Evolutionary conservation across 1,140 invertebrate species (phyloP).

Genomic region (Dreissena polymorpha): DNA sequence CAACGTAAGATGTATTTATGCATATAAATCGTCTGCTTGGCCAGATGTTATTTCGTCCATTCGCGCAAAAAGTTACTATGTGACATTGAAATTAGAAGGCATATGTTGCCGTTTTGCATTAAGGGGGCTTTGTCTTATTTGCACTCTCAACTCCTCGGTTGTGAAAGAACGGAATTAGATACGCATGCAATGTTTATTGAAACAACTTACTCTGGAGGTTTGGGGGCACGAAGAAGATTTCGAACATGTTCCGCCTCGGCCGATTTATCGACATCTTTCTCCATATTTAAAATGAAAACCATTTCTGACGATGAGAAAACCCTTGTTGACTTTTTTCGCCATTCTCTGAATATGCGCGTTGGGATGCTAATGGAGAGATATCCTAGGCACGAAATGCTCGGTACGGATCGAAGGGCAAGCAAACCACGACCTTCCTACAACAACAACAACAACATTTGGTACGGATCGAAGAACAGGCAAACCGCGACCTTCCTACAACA

Average conservation of each 20-base stretch:
- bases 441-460: background rate
- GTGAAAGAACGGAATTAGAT: no score
- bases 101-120: no score
- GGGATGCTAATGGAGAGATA: conserved; percentile 40
- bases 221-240: conserved; percentile 2
- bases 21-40: no score
- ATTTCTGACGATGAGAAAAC: conserved; percentile 8
- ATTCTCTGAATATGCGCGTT: background rate
- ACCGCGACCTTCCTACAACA: no score
- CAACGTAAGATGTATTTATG: no score
- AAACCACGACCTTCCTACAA: conserved; percentile 18
- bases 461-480: no score
- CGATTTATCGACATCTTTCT: conserved; percentile 12
- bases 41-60: no score
- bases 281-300: conserved; percentile 39
- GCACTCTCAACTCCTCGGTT: no score
- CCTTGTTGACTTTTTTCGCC: background rate
- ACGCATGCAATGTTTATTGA: background rate
- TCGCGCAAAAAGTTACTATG: no score
- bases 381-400: conserved; percentile 12
- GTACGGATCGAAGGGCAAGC: conserved; percentile 29
- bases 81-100: no score
- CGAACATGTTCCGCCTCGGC: conserved; percentile 28
- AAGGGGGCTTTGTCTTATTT: no score
- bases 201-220: conserved; percentile 32